These are phyloP conservation scores for Carterocephalus palaemon DNA, from an alignment of 2,888 invertebrate species.

Conservation along the genomic window DNA sequence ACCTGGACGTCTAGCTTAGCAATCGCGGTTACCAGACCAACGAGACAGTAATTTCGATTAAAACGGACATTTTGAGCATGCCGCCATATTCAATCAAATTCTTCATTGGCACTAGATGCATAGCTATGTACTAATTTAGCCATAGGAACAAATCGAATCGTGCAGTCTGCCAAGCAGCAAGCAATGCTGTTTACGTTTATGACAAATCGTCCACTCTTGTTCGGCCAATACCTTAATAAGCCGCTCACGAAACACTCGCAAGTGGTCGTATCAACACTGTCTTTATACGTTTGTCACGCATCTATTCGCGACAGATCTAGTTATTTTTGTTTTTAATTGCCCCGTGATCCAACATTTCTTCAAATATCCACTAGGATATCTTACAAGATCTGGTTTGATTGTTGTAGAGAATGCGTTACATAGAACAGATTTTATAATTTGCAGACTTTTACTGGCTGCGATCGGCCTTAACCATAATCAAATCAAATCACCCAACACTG, in stretches of 20 bases:
- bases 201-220: constrained; percentile 39
- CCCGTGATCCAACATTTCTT: constrained; percentile 3
- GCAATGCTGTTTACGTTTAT: constrained; percentile 48
- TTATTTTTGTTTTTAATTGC: constrained; percentile 10
- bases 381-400: constrained; percentile 4
- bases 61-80: background rate
- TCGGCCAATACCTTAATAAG: constrained; percentile 16
- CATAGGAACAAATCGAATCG: constrained; percentile 40
- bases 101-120: constrained; percentile 23
- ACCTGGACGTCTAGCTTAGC: too few relatives aligned
- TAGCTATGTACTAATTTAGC: constrained; percentile 39
- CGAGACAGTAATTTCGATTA: too few relatives aligned
- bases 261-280: too few relatives aligned
- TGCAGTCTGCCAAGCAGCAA: constrained; percentile 53
- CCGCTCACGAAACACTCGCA: constrained; percentile 5
- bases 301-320: constrained; percentile 4
- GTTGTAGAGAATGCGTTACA: too few relatives aligned
- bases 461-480: too few relatives aligned
- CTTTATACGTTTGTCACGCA: background rate
- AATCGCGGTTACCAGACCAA: too few relatives aligned
- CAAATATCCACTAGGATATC: constrained; percentile 2
- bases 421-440: too few relatives aligned
- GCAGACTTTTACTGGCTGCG: too few relatives aligned
- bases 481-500: too few relatives aligned
- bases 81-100: constrained; percentile 18